phyloP scores from a whole-genome alignment of 2,888 invertebrate species.

The Chrysolina oricalcia region DNA sequence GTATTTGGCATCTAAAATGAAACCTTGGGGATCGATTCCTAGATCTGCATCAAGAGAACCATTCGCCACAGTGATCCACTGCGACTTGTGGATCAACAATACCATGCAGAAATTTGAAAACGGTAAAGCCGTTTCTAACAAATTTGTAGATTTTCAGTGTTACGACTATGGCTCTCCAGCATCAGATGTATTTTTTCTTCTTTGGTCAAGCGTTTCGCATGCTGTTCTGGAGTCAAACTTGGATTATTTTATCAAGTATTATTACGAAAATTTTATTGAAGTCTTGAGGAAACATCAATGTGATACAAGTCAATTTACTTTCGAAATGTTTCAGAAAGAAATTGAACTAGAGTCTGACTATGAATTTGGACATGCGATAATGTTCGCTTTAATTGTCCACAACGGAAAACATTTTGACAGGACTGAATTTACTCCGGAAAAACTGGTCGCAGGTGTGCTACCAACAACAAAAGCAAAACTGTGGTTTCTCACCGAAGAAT shows the following conservation, averaged over 20 bases:
- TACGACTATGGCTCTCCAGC: slow-evolving; percentile 55
- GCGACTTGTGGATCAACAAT: slow-evolving; percentile 77
- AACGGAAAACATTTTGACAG: background rate
- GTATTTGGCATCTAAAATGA: slow-evolving; percentile 8
- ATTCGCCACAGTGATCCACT: slow-evolving; percentile 74
- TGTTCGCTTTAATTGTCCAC: background rate
- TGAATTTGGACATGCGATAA: slow-evolving; percentile 13
- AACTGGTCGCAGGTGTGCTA: background rate
- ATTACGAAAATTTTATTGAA: slow-evolving; percentile 38
- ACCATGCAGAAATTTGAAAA: slow-evolving; percentile 72
- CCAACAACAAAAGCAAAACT: slow-evolving; percentile 11
- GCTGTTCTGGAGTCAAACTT: slow-evolving; percentile 32
- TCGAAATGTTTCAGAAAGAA: slow-evolving; percentile 26
- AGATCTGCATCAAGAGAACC: slow-evolving; percentile 62
- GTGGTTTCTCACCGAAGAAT: slow-evolving; percentile 25
- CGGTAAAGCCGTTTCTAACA: slow-evolving; percentile 50
- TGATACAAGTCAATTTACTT: slow-evolving; percentile 23
- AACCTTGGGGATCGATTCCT: slow-evolving; percentile 26
- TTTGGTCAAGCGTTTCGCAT: slow-evolving; percentile 57
- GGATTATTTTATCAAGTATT: slow-evolving; percentile 47
- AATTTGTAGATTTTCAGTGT: slow-evolving; percentile 61
- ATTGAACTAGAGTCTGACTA: slow-evolving; percentile 22
- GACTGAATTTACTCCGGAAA: background rate
- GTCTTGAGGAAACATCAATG: slow-evolving; percentile 20
- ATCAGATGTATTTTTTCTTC: slow-evolving; percentile 60